Evolutionary conservation across 2,888 invertebrate genomes (phyloP).

Genomic region (Molorchus minor): DNA sequence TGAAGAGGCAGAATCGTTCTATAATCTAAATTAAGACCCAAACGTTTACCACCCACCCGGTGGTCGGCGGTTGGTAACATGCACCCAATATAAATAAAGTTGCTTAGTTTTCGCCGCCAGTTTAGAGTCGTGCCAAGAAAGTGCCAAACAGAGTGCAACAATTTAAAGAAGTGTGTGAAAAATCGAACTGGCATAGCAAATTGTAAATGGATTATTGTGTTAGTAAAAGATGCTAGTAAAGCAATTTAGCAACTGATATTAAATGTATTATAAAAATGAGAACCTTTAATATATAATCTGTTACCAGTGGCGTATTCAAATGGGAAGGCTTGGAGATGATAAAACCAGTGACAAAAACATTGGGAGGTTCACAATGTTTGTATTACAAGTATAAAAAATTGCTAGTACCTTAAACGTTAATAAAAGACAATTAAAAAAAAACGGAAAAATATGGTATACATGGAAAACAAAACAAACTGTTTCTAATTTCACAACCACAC

Average conservation of each 20-base stretch:
- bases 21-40: constrained; percentile 16
- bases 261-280: neutral
- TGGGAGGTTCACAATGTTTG: no score
- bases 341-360: no score
- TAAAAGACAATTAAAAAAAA: no score
- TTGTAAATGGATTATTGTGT: neutral
- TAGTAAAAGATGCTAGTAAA: neutral
- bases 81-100: constrained; percentile 26
- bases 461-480: no score
- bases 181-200: constrained; percentile 1
- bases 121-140: constrained; percentile 27
- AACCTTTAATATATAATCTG: no score
- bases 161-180: neutral
- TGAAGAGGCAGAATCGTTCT: neutral
- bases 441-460: no score
- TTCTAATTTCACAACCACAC: no score
- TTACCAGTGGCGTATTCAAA: no score
- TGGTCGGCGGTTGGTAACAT: constrained; percentile 23
- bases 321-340: no score
- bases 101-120: constrained; percentile 19
- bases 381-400: no score
- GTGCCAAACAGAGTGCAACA: constrained; percentile 25
- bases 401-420: no score
- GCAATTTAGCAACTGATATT: neutral
- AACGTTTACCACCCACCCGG: constrained; percentile 24